A percentile compares a stretch with the other conserved stretches of the same genome.
These are phyloP conservation scores for Zonitis immaculata DNA, from an alignment of 2,888 invertebrate species.

Conservation along the genomic window DNA sequence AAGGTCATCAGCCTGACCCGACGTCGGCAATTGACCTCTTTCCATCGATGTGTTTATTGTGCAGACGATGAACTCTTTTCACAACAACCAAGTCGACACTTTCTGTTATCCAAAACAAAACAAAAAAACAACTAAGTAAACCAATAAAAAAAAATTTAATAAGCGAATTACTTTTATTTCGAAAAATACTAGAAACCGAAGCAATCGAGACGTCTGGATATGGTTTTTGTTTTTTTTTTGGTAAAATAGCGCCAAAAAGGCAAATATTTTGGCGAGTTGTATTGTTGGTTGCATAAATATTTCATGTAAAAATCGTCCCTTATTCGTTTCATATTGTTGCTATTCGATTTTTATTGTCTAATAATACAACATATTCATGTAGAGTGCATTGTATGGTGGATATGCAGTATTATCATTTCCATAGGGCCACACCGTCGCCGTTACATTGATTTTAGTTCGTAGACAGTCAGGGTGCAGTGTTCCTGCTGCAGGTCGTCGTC, in stretches of 20 bases:
- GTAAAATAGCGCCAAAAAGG: not conserved
- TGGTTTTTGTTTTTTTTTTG: not conserved
- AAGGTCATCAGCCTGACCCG: constrained; percentile 45
- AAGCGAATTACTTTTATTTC: too few relatives aligned
- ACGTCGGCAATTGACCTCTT: constrained; percentile 44
- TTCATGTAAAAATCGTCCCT: too few relatives aligned
- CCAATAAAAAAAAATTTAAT: too few relatives aligned
- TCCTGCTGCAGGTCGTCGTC: constrained; percentile 45
- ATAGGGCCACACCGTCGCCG: constrained; percentile 47
- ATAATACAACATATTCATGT: too few relatives aligned
- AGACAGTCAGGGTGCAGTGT: constrained; percentile 48
- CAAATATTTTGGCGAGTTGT: too few relatives aligned
- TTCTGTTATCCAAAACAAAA: not conserved
- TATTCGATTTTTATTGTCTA: too few relatives aligned
- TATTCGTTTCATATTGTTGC: too few relatives aligned
- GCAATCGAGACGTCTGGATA: not conserved
- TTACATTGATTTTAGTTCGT: constrained; percentile 52
- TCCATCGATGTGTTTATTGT: constrained; percentile 30
- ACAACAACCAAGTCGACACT: not conserved
- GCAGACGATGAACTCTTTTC: constrained; percentile 30
- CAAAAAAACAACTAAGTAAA: too few relatives aligned
- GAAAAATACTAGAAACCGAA: too few relatives aligned
- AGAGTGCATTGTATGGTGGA: constrained; percentile 51
- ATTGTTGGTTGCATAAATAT: too few relatives aligned
- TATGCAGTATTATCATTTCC: constrained; percentile 46